Evolutionary conservation across 2,888 invertebrate genomes (phyloP).

Genomic region (Sycophila texana): DNA sequence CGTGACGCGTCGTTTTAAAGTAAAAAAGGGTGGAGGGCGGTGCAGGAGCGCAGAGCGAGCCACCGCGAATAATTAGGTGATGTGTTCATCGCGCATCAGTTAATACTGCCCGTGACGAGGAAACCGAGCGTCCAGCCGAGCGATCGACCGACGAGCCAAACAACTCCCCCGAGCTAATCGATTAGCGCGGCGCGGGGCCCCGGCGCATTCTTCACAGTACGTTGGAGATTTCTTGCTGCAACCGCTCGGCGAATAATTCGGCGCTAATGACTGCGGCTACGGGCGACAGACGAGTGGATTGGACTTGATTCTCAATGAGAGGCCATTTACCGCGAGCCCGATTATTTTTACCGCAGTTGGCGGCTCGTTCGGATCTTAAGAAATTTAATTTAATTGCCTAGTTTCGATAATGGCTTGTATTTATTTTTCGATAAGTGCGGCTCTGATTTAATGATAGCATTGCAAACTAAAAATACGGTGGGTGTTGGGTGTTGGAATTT

Average conservation of each 20-base stretch:
- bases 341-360: not conserved
- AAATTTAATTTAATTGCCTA: too few species aligned
- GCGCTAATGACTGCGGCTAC: conserved; percentile 7
- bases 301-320: not conserved
- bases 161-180: conserved; percentile 62
- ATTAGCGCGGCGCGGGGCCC: conserved; percentile 59
- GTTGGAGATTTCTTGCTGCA: conserved; percentile 55
- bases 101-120: conserved; percentile 60
- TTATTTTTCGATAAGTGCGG: too few species aligned
- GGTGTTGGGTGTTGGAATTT: too few species aligned
- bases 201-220: conserved; percentile 67
- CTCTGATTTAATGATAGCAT: too few species aligned
- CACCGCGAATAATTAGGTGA: conserved; percentile 73
- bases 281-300: not conserved
- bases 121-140: conserved; percentile 12
- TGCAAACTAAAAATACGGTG: too few species aligned
- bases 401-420: too few species aligned
- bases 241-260: conserved; percentile 7
- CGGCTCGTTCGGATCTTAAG: not conserved
- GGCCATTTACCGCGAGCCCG: not conserved
- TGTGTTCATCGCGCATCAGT: conserved; percentile 72
- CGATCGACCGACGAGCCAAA: conserved; percentile 60
- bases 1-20: not conserved
- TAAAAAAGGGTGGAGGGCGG: not conserved
- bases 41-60: conserved; percentile 59